Evolutionary conservation across 2,888 invertebrate genomes (phyloP).

Genomic region (Cynaeus angustus): DNA sequence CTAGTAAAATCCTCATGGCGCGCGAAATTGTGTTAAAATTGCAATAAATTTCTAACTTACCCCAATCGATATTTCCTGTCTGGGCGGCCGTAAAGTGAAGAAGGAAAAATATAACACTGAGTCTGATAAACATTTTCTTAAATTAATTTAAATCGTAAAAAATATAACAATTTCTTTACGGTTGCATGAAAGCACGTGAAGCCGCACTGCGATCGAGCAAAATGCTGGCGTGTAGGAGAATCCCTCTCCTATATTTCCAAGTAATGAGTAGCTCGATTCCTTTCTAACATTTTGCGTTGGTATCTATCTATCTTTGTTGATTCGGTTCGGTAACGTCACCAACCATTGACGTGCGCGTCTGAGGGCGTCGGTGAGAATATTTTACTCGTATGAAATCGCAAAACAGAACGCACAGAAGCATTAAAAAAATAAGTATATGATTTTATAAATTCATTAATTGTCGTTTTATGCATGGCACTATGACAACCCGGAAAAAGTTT

Average conservation of each 20-base stretch:
- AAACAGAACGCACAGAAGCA: no score
- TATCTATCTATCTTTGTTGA: constrained; percentile 2
- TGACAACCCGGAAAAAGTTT: no score
- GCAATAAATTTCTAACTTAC: constrained; percentile 58
- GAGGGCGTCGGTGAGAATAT: constrained; percentile 4
- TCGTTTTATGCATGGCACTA: no score
- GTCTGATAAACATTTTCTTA: constrained; percentile 63
- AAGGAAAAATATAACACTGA: constrained; percentile 60
- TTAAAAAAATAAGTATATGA: no score
- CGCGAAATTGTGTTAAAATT: constrained; percentile 56
- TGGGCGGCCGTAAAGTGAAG: constrained; percentile 53
- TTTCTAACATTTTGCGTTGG: background rate
- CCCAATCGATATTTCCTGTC: constrained; percentile 61
- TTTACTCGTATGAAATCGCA: no score
- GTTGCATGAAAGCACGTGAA: constrained; percentile 54
- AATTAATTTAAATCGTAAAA: constrained; percentile 38
- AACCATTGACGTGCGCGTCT: constrained; percentile 7
- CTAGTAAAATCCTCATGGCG: constrained; percentile 57
- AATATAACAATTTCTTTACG: constrained; percentile 30
- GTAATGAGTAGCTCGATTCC: background rate
- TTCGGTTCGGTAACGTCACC: background rate
- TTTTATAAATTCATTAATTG: no score
- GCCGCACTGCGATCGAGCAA: constrained; percentile 55
- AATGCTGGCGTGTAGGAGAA: constrained; percentile 53
- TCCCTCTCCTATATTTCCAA: constrained; percentile 46